Percentiles rank a stretch among this genome's conserved stretches.
phyloP scores from a whole-genome alignment of 2,888 invertebrate species.

The Meteorus cinctellus region DNA sequence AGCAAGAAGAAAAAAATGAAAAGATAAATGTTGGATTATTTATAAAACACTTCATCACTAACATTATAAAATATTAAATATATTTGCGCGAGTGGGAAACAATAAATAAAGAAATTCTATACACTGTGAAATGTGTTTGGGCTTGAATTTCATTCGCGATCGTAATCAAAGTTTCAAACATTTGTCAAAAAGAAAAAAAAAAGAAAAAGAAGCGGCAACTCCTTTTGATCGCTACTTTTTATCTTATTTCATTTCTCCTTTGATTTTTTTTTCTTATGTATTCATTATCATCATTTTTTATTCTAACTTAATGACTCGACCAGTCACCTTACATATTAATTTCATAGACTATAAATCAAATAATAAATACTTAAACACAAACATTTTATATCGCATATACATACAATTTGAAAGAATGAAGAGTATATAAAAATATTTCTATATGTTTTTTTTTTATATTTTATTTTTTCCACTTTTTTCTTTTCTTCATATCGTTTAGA shows the following conservation, averaged over 20 bases:
- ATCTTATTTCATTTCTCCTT: not conserved
- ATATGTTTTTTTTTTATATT: too few species aligned
- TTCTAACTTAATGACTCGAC: not conserved
- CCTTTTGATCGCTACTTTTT: conserved; percentile 8
- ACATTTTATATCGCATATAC: not conserved
- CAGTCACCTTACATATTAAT: conserved; percentile 13
- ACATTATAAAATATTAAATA: conserved; percentile 15
- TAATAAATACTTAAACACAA: conserved; percentile 2
- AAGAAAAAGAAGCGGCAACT: conserved; percentile 4
- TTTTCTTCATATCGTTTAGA: not conserved
- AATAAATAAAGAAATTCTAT: conserved; percentile 19
- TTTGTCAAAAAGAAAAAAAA: conserved; percentile 28
- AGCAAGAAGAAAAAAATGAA: not conserved
- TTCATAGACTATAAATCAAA: conserved; percentile 8
- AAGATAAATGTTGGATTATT: conserved; percentile 22
- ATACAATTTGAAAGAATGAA: not conserved
- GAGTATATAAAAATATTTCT: not conserved
- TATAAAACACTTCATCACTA: conserved; percentile 23
- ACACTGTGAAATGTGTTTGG: conserved; percentile 21
- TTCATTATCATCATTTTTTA: not conserved
- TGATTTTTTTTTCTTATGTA: not conserved
- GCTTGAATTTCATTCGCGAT: not conserved
- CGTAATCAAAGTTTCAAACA: conserved; percentile 26
- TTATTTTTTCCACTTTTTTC: not conserved
- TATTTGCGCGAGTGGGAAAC: conserved; percentile 8